Evolutionary conservation across 2,113 vertebrate genomes (phyloP).

Genomic region (Furnarius figulus): DNA sequence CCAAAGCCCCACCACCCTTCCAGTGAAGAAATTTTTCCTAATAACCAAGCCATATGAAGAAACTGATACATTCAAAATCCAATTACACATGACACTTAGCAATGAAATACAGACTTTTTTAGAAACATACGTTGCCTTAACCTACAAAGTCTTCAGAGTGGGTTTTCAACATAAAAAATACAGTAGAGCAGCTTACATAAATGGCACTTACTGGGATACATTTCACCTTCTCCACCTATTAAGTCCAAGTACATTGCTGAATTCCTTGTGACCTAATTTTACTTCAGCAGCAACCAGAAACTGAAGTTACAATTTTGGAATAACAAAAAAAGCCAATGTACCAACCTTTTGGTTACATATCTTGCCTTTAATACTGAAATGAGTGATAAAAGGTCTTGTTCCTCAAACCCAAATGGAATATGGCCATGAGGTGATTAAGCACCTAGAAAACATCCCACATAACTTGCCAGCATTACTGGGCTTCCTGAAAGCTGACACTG

Average conservation of each 20-base stretch:
- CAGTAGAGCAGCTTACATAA: background rate
- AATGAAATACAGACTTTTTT: background rate
- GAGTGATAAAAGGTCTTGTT: background rate
- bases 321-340: background rate
- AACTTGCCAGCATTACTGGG: background rate
- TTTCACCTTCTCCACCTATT: background rate
- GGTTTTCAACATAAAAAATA: background rate
- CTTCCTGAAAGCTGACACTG: background rate
- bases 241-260: background rate
- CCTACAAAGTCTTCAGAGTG: background rate
- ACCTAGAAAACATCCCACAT: background rate
- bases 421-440: background rate
- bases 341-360: background rate
- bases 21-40: background rate
- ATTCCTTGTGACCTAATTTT: background rate
- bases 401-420: background rate
- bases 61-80: background rate
- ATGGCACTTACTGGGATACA: background rate
- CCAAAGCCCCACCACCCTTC: background rate
- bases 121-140: background rate
- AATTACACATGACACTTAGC: background rate
- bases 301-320: background rate
- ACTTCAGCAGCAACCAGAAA: background rate
- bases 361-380: background rate
- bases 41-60: background rate